A percentile compares a stretch with the other conserved stretches of the same genome.
Evolutionary conservation across 2,888 invertebrate species (phyloP).

Genomic region (Drosophila nr. perissopoda): DNA sequence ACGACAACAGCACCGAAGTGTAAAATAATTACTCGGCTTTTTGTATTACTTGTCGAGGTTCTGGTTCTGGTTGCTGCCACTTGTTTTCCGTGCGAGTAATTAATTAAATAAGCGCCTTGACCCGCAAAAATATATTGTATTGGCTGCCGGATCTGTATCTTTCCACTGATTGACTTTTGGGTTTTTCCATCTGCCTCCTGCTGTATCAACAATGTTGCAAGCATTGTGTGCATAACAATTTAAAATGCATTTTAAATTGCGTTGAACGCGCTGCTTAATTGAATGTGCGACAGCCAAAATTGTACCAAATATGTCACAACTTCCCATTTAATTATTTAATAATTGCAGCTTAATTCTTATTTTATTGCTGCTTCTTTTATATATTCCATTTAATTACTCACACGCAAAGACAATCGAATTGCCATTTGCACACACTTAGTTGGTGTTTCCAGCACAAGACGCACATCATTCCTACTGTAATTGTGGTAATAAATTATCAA

Average conservation of each 20-base stretch:
- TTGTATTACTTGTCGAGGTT: constrained; percentile 43
- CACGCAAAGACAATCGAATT: neutral
- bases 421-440: neutral
- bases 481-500: neutral
- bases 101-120: constrained; percentile 80
- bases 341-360: constrained; percentile 7
- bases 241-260: constrained; percentile 42
- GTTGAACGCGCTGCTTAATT: constrained; percentile 31
- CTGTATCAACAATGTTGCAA: constrained; percentile 58
- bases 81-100: constrained; percentile 66
- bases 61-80: constrained; percentile 45
- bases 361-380: neutral
- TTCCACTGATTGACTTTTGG: constrained; percentile 75
- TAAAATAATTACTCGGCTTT: constrained; percentile 75
- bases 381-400: neutral
- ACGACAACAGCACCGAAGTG: constrained; percentile 61
- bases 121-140: constrained; percentile 72
- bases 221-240: constrained; percentile 38
- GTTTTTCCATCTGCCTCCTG: constrained; percentile 39
- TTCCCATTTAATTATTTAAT: constrained; percentile 34
- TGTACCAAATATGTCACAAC: constrained; percentile 32
- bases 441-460: neutral
- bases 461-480: too few relatives aligned
- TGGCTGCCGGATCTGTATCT: constrained; percentile 50
- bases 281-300: constrained; percentile 11